phyloP scores from a whole-genome alignment of 2,888 invertebrate genomes.

The Galeopsomyia nigrocyanea region DNA sequence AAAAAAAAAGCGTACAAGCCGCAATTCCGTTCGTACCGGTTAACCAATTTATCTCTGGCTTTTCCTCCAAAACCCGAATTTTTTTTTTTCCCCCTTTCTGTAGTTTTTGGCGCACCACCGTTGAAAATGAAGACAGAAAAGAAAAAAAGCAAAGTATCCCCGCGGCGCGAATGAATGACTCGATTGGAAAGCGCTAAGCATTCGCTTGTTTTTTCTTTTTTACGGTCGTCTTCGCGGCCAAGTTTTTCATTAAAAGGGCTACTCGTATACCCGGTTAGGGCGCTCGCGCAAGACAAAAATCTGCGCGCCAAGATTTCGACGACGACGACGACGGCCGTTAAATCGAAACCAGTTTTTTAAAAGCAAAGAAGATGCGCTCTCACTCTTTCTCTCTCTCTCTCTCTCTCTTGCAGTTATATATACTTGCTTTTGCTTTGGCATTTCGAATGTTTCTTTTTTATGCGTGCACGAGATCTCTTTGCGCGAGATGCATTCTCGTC shows the following conservation, averaged over 20 bases:
- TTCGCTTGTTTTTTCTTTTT: neutral
- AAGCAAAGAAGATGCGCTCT: constrained; percentile 26
- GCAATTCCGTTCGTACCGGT: no score
- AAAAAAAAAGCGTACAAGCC: no score
- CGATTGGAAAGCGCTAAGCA: constrained; percentile 18
- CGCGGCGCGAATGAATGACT: neutral
- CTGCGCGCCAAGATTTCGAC: constrained; percentile 29
- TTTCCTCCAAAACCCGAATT: neutral
- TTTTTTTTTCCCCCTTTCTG: neutral
- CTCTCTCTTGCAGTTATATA: no score
- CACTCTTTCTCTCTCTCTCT: no score
- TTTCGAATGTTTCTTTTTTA: no score
- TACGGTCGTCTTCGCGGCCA: no score
- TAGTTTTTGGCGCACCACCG: neutral
- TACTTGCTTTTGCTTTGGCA: no score
- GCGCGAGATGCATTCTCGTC: no score
- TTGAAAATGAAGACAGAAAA: constrained; percentile 23
- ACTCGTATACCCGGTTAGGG: constrained; percentile 4
- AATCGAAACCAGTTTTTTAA: constrained; percentile 48
- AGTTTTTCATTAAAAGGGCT: constrained; percentile 12
- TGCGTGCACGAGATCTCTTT: no score
- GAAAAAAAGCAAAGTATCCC: neutral
- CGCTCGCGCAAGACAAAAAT: constrained; percentile 37
- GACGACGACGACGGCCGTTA: constrained; percentile 35
- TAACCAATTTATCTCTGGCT: constrained; percentile 12